Base-by-base conservation (phyloP, 2,113 vertebrate species). In the Loxodonta africana region DNA sequence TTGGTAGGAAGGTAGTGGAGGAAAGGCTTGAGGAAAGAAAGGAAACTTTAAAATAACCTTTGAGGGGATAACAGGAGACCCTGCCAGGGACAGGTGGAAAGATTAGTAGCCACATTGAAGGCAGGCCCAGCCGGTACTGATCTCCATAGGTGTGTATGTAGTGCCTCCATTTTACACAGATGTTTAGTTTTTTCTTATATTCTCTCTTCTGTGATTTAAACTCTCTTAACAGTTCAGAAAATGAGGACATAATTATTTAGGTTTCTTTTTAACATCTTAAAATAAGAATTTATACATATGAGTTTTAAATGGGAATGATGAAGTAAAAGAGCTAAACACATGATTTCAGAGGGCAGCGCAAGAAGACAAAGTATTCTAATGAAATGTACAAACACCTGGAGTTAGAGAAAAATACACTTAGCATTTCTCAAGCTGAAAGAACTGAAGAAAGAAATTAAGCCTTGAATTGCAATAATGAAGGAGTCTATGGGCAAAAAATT, bases 201-300 rank as follows among this genome's bases (percentile, higher is more conserved):
- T 63, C 41, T 90, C 33, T 91, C 69, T 91, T 73, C 83, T 33
- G 30, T 17, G 48, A 83, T 60, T 46, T 73, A 74, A 25, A 91
- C 63, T 78, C 78, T 80, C 80, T 87, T 69, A 53, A 17, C 63
- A 37, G 30, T 97, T 95, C n/a, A 84, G 57, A 88, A 91, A 73
- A 74, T 57, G 63, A 18, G 44, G 15, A 25, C 71, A 71, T 63
- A 83, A 77, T 91, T 91, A 74, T 41, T 41, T 84, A 57, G 73
- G n/a, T 46, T 94, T 77, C 44, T 83, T 89, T 86, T 94, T 74
- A 44, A 1, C 82, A 25, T 69, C 6, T 71, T n/a, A 65, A 85
- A 80, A 67, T 78, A 95, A 97, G 51, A 25, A 91, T 62, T 91
- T 71, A 73, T 83, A 71, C 37, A 33, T 85, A 28, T 62, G 60